Percentiles rank a stretch among this genome's conserved stretches.
phyloP scores from a whole-genome alignment of 2,888 invertebrate species.

The Epiblema foenella region DNA sequence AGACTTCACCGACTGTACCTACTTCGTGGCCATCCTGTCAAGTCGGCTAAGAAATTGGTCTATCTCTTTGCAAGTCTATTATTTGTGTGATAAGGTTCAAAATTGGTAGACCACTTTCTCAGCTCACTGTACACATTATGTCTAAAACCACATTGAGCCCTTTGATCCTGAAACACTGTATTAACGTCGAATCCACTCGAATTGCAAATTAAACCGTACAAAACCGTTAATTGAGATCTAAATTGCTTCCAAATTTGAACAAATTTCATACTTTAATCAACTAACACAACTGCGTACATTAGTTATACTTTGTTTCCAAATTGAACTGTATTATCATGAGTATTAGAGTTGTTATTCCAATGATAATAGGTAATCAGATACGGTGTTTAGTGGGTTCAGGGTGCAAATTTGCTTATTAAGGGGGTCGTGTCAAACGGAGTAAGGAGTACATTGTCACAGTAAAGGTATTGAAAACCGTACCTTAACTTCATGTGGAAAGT shows the following conservation, averaged over 20 bases:
- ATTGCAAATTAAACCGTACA: slow-evolving; percentile 10
- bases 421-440: slow-evolving; percentile 13
- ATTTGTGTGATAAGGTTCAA: too few species aligned
- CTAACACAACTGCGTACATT: background rate
- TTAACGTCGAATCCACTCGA: slow-evolving; percentile 16
- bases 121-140: background rate
- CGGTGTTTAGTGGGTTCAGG: slow-evolving; percentile 2
- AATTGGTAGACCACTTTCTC: background rate
- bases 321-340: background rate
- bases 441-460: slow-evolving; percentile 1
- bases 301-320: background rate
- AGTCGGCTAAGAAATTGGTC: too few species aligned
- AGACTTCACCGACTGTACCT: too few species aligned
- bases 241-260: slow-evolving; percentile 27
- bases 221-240: slow-evolving; percentile 25
- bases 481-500: background rate
- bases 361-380: background rate
- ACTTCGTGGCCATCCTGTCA: too few species aligned
- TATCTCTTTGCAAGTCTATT: too few species aligned
- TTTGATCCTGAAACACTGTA: slow-evolving; percentile 5
- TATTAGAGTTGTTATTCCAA: background rate
- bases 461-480: background rate
- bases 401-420: slow-evolving; percentile 18
- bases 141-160: slow-evolving; percentile 2
- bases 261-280: slow-evolving; percentile 1